Evolutionary conservation across 1,140 invertebrate genomes (phyloP).

Genomic region (Phocides pigmalion): DNA sequence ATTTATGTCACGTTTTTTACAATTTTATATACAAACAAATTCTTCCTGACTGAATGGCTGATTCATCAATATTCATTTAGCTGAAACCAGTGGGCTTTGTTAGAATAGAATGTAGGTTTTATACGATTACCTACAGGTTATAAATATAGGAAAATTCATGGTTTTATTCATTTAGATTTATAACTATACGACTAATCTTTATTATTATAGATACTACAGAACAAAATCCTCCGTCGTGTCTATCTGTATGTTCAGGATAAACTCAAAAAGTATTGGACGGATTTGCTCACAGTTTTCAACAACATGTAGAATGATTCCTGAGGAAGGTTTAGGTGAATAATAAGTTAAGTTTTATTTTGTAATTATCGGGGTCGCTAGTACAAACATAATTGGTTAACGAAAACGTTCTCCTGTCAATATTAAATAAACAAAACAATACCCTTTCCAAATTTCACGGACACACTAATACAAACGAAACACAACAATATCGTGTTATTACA

Average conservation of each 20-base stretch:
- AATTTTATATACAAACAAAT: conserved; percentile 35
- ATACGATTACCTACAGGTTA: conserved; percentile 1
- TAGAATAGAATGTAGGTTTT: conserved; percentile 12
- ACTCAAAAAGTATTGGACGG: too few relatives aligned
- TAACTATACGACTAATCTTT: too few relatives aligned
- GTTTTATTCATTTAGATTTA: neutral
- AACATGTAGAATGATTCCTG: too few relatives aligned
- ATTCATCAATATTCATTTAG: conserved; percentile 34
- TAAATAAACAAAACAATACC: neutral
- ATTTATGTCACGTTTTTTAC: conserved; percentile 36
- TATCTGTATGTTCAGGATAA: too few relatives aligned
- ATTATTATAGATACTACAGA: too few relatives aligned
- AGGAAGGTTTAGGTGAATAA: too few relatives aligned
- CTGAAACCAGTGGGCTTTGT: conserved; percentile 29
- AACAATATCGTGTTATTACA: conserved; percentile 14
- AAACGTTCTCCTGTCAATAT: too few relatives aligned
- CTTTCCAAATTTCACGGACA: neutral
- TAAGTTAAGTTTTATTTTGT: too few relatives aligned
- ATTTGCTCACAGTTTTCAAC: too few relatives aligned
- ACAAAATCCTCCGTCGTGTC: too few relatives aligned
- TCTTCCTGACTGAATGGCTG: conserved; percentile 34
- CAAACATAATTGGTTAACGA: too few relatives aligned
- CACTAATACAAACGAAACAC: neutral
- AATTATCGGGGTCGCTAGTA: too few relatives aligned
- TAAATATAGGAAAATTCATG: conserved; percentile 5